phyloP scores from a whole-genome alignment of 2,113 vertebrate genomes.

The Perognathus longimembris region DNA sequence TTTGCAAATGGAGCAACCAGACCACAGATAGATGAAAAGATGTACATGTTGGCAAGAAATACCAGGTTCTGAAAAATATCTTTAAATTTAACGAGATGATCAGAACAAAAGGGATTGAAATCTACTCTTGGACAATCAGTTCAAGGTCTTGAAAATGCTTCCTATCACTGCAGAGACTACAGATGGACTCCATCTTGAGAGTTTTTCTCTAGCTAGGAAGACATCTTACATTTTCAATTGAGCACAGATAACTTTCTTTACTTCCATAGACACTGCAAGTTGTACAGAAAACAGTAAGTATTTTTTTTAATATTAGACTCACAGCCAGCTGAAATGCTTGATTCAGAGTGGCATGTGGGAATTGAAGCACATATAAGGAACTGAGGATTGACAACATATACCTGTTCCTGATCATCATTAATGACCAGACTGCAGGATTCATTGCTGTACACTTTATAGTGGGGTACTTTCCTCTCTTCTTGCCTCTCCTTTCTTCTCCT shows the following conservation, averaged over 20 bases:
- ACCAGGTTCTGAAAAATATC: not conserved
- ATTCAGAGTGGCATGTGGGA: not conserved
- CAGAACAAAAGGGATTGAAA: not conserved
- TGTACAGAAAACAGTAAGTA: conserved; percentile 12
- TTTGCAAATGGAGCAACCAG: conserved; percentile 11
- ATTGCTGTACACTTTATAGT: not conserved
- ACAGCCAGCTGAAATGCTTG: conserved; percentile 6
- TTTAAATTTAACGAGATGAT: conserved; percentile 20
- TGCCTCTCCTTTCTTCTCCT: no score
- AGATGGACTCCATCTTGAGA: conserved; percentile 20
- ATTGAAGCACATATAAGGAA: not conserved
- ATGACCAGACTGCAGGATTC: not conserved
- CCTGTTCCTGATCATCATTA: not conserved
- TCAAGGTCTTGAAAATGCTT: conserved; percentile 31
- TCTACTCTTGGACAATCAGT: not conserved
- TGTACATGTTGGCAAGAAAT: not conserved
- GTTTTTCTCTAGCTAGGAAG: not conserved
- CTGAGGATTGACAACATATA: not conserved
- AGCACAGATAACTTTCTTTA: conserved; percentile 3
- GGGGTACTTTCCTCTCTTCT: not conserved
- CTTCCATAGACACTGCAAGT: not conserved
- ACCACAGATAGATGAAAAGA: conserved; percentile 9
- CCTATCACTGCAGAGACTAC: not conserved
- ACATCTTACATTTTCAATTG: not conserved
- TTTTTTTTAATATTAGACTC: not conserved